Evolutionary conservation across 2,888 invertebrate species (phyloP).

Genomic region (Stegophylla sp.): DNA sequence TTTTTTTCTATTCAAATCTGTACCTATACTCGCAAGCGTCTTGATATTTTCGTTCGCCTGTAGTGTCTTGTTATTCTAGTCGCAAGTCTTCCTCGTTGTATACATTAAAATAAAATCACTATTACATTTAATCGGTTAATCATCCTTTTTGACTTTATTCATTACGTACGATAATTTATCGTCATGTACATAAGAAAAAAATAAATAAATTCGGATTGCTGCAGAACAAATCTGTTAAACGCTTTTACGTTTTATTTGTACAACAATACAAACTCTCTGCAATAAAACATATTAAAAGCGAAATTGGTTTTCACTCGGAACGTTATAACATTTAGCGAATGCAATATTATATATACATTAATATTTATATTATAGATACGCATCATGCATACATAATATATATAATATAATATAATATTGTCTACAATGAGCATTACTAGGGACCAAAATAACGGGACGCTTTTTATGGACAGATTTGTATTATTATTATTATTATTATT

Average conservation of each 20-base stretch:
- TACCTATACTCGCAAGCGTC: slow-evolving; percentile 40
- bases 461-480: slow-evolving; percentile 35
- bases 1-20: slow-evolving; percentile 48
- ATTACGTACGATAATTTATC: background rate
- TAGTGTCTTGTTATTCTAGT: slow-evolving; percentile 55
- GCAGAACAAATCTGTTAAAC: background rate
- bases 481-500: slow-evolving; percentile 23
- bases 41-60: slow-evolving; percentile 53
- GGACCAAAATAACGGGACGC: slow-evolving; percentile 41
- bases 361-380: background rate
- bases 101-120: slow-evolving; percentile 6
- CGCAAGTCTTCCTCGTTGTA: slow-evolving; percentile 44
- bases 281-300: background rate
- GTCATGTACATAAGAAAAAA: slow-evolving; percentile 10
- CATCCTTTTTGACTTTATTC: background rate
- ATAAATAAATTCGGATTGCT: background rate
- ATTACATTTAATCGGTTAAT: too few relatives aligned
- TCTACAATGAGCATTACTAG: slow-evolving; percentile 46
- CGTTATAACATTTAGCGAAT: background rate
- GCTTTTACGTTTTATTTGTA: background rate
- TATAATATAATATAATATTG: background rate
- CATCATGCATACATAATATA: too few relatives aligned
- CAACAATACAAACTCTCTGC: background rate
- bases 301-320: background rate
- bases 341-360: background rate